Conservation (phyloP, 1,140 invertebrate genomes). For the Procambarus virginalis region DNA sequence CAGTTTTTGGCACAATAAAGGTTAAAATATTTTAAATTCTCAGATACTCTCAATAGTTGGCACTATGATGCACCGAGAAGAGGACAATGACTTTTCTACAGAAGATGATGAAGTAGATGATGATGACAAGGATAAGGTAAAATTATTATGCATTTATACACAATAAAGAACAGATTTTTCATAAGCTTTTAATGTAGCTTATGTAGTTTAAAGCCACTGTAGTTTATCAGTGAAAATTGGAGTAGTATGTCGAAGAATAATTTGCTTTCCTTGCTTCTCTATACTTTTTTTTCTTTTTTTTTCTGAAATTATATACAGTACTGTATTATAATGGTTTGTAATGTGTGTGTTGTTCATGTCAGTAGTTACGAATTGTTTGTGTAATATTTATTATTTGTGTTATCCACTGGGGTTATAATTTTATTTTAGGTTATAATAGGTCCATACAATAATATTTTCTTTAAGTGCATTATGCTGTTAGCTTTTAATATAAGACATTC, state of each 20-base stretch:
- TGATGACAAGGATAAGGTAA: slow-evolving; percentile 84
- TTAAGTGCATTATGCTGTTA: not conserved
- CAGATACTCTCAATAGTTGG: slow-evolving; percentile 70
- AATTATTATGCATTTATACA: not conserved
- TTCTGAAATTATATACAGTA: too few species aligned
- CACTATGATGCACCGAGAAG: slow-evolving; percentile 70
- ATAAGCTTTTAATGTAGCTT: too few species aligned
- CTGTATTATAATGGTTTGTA: too few species aligned
- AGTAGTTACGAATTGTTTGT: not conserved
- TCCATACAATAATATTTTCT: too few species aligned
- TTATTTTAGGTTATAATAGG: not conserved
- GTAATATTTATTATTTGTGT: not conserved
- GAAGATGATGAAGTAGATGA: slow-evolving; percentile 85
- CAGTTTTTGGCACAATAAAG: too few species aligned
- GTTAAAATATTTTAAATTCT: not conserved
- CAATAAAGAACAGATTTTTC: too few species aligned
- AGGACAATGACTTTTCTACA: slow-evolving; percentile 72
- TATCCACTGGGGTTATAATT: not conserved
- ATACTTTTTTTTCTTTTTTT: too few species aligned
- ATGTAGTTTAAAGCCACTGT: too few species aligned
- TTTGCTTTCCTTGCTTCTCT: too few species aligned
- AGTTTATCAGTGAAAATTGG: too few species aligned
- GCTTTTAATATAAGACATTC: not conserved
- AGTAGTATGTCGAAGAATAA: too few species aligned
- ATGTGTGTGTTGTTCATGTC: too few species aligned